A percentile compares a stretch with the other conserved stretches of the same genome.
Conservation (phyloP, 2,888 invertebrate genomes). For the Darwinula stevensoni region DNA sequence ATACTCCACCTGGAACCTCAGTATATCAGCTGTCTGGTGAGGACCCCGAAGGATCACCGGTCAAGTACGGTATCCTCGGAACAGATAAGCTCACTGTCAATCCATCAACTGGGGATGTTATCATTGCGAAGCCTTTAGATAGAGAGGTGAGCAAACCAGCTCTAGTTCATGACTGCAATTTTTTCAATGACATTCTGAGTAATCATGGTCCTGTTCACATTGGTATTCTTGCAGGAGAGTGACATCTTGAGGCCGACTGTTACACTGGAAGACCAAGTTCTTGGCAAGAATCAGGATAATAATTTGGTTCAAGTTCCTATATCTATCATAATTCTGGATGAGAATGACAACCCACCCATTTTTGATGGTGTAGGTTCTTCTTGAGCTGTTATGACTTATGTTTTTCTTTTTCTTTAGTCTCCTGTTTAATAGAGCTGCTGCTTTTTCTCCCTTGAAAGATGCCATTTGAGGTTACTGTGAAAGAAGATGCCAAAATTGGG, state of each 20-base stretch:
- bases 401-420: too few relatives aligned
- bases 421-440: too few relatives aligned
- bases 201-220: too few relatives aligned
- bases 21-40: slow-evolving; percentile 37
- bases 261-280: slow-evolving; percentile 45
- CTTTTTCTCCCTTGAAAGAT: too few relatives aligned
- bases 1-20: slow-evolving; percentile 39
- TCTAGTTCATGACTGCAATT: too few relatives aligned
- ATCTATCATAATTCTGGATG: slow-evolving; percentile 53
- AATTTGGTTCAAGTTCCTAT: slow-evolving; percentile 45
- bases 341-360: slow-evolving; percentile 57
- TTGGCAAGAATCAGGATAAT: slow-evolving; percentile 24
- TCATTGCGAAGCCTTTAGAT: slow-evolving; percentile 43
- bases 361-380: slow-evolving; percentile 45
- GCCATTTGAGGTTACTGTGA: too few relatives aligned
- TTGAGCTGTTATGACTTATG: too few relatives aligned
- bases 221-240: slow-evolving; percentile 32
- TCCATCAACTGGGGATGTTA: slow-evolving; percentile 43
- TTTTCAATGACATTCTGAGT: too few relatives aligned
- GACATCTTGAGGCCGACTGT: slow-evolving; percentile 48
- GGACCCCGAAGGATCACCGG: slow-evolving; percentile 48
- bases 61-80: slow-evolving; percentile 28
- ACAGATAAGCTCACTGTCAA: slow-evolving; percentile 54
- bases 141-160: slow-evolving; percentile 31
- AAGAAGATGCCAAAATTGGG: too few relatives aligned